These are phyloP conservation scores for Sapayoa aenigma DNA, from an alignment of 2,113 vertebrate species.

Conservation along the genomic window DNA sequence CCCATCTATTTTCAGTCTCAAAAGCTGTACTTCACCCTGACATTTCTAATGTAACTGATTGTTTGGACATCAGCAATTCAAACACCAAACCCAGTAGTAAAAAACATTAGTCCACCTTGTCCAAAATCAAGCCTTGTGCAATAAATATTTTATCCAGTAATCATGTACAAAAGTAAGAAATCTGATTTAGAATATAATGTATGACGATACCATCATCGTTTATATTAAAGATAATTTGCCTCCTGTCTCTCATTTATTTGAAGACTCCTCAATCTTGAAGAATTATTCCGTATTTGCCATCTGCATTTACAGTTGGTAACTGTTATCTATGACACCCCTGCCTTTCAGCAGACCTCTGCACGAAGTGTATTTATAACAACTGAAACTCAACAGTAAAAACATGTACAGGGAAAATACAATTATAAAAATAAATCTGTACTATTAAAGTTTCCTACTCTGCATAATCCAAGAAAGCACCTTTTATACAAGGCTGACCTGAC, in stretches of 20 bases:
- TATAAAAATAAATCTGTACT: not conserved
- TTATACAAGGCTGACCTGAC: not conserved
- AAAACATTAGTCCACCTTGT: not conserved
- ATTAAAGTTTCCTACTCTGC: not conserved
- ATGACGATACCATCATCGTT: not conserved
- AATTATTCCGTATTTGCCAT: not conserved
- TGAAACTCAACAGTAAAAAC: not conserved
- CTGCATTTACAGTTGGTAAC: constrained; percentile 4
- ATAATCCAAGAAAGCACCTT: not conserved
- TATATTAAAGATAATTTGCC: not conserved
- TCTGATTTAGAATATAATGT: not conserved
- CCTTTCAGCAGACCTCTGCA: not conserved
- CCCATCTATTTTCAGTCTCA: not conserved
- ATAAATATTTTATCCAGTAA: not conserved
- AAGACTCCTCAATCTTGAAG: not conserved
- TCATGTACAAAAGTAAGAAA: not conserved
- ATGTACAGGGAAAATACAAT: not conserved
- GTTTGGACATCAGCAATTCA: not conserved
- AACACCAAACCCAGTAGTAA: not conserved
- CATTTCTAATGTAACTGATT: not conserved
- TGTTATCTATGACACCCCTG: not conserved
- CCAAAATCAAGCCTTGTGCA: not conserved
- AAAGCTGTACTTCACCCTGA: not conserved
- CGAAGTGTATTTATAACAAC: not conserved
- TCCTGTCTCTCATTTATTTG: not conserved